Conservation (phyloP, 2,888 invertebrate genomes). For the Lithophane leautieri region DNA sequence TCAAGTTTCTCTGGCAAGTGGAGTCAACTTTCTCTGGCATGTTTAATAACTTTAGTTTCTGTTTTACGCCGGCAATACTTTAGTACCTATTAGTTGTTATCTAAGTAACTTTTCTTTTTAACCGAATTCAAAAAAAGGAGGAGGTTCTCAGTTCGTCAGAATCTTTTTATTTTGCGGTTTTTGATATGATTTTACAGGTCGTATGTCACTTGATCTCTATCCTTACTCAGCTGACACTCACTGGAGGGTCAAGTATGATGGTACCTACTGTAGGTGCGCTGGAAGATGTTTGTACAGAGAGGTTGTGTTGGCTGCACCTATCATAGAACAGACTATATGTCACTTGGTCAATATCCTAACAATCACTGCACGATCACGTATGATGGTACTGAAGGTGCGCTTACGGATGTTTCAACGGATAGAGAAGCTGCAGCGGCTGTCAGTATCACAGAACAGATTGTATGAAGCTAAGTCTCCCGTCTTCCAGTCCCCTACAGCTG, state of each 20-base stretch:
- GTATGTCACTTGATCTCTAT: no score
- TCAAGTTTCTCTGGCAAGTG: no score
- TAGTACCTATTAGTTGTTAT: no score
- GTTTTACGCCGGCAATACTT: background rate
- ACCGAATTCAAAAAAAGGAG: no score
- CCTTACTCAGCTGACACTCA: background rate
- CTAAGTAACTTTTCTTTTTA: no score
- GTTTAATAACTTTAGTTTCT: background rate
- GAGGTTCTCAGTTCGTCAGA: no score
- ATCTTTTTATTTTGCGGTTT: no score
- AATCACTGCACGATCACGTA: background rate
- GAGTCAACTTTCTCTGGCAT: no score
- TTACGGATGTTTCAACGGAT: no score
- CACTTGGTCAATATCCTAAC: background rate
- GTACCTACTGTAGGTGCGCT: constrained; percentile 78
- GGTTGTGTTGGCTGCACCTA: constrained; percentile 71
- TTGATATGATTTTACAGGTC: no score
- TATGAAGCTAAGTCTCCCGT: constrained; percentile 2
- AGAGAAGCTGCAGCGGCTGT: no score
- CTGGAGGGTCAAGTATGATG: constrained; percentile 60
- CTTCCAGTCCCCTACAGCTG: background rate
- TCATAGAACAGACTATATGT: no score
- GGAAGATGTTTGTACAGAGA: constrained; percentile 83
- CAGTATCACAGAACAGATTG: background rate
- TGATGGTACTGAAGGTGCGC: background rate